A percentile compares a stretch with the other conserved stretches of the same genome.
These are phyloP conservation scores for Fukomys damarensis DNA, from an alignment of 2,113 vertebrate genomes.

Conservation along the genomic window DNA sequence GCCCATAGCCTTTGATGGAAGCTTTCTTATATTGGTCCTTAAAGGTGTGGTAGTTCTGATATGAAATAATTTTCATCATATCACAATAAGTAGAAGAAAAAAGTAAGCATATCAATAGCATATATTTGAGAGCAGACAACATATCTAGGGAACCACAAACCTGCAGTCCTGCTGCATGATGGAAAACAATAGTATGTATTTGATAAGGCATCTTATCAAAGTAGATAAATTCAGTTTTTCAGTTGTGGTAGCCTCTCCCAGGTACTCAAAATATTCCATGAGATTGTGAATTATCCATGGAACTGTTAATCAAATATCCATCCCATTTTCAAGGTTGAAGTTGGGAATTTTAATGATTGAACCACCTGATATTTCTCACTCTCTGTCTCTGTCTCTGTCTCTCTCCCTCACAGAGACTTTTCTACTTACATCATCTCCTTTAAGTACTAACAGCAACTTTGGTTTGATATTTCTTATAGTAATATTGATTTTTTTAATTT, in stretches of 20 bases:
- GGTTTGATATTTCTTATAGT: background rate
- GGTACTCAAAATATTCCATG: conserved; percentile 27
- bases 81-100: background rate
- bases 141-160: background rate
- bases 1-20: background rate
- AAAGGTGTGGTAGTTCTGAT: background rate
- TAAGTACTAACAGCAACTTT: conserved; percentile 55
- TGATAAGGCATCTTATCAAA: conserved; percentile 52
- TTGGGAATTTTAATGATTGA: conserved; percentile 60
- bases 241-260: background rate
- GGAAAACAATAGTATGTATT: background rate
- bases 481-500: conserved; percentile 33
- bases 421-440: conserved; percentile 21
- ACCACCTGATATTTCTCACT: background rate
- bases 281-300: conserved; percentile 32
- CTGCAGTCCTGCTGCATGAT: background rate
- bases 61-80: conserved; percentile 27
- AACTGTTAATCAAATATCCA: conserved; percentile 22
- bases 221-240: background rate
- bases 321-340: conserved; percentile 48
- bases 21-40: background rate
- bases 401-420: background rate
- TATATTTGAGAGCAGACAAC: background rate
- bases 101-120: background rate
- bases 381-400: background rate